Evolutionary conservation across 2,113 vertebrate species (phyloP).

Genomic region (Cynoglossus semilaevis): DNA sequence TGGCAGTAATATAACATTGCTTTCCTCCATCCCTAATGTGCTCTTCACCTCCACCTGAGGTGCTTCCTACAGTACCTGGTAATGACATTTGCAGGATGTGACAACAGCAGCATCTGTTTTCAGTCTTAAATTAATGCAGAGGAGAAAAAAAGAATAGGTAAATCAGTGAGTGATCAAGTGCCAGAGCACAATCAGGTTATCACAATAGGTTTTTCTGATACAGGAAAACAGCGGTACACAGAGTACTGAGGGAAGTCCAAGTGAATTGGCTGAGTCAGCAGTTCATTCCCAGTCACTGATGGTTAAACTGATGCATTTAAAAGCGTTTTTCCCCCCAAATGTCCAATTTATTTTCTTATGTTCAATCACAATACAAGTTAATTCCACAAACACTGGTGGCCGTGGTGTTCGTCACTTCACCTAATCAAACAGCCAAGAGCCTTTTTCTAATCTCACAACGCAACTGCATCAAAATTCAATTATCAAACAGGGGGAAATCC

Average conservation of each 20-base stretch:
- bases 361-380: background rate
- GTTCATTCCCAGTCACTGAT: no score
- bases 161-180: no score
- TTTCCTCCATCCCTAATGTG: no score
- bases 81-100: slow-evolving; percentile 36
- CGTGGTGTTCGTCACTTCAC: slow-evolving; percentile 21
- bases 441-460: slow-evolving; percentile 40
- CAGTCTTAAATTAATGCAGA: background rate
- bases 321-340: no score
- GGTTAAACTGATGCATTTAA: no score
- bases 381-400: slow-evolving; percentile 26
- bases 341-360: slow-evolving; percentile 21
- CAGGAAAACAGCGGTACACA: no score
- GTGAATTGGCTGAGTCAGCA: no score
- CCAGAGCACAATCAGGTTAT: no score
- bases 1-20: no score
- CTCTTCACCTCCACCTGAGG: slow-evolving; percentile 11
- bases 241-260: no score
- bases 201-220: no score
- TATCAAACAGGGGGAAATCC: slow-evolving; percentile 52
- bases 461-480: slow-evolving; percentile 32
- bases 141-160: background rate
- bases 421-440: slow-evolving; percentile 38
- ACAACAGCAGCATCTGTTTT: slow-evolving; percentile 40
- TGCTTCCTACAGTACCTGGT: slow-evolving; percentile 7